Base-by-base conservation (phyloP, 2,888 invertebrate genomes). In the Ophion ventricosus region DNA sequence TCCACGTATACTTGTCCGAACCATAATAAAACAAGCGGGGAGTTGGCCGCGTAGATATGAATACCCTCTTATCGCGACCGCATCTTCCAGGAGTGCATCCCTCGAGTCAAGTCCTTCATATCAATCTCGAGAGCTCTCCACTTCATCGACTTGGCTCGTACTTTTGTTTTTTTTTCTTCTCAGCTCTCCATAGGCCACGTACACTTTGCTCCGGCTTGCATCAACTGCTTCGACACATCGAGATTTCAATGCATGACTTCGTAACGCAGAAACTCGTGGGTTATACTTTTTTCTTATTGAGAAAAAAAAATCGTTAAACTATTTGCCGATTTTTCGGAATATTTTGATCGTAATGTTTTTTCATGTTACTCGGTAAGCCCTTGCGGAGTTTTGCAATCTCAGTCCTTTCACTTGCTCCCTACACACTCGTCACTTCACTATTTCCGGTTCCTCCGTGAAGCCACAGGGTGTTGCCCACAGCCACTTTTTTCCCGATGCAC, bases 11-110 rank as follows among this genome's bases (percentile, higher is more conserved):
- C 49, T 64, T 17, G 64, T 5, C 29, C 17, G 40, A 23, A 56
- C 23, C 20, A 66, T 43, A 57, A 66, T 35, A 26, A 57, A 66
- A 56, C 66, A 56, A 23, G 56, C 5, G 43, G 11, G 54, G 57
- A 23, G 56, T 29, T 8, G 25, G 49, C 43, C 35, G 20, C 35
- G n/a, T 23, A 26, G 74, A 66, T 66, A 80, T 84, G 84, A 84
- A 84, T 84, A 82, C 66, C 84, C 84, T 82, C 84, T 84, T 79
- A 82, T 84, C 84, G 78, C 75, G 84, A 84, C 84, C 84, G 84
- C 59, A 84, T 81, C 84, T 79, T 79, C 23, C 63, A 75, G 29
- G 75, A 72, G 84, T 26, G 20, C 56, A 70, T 80, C 77, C 66
- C 61, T 69, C 35, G 20, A 78, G 73, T 75, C 66, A 70, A 69